phyloP scores from a whole-genome alignment of 53 echinoderm and acorn worm genomes.

The Holothuria leucospilota region DNA sequence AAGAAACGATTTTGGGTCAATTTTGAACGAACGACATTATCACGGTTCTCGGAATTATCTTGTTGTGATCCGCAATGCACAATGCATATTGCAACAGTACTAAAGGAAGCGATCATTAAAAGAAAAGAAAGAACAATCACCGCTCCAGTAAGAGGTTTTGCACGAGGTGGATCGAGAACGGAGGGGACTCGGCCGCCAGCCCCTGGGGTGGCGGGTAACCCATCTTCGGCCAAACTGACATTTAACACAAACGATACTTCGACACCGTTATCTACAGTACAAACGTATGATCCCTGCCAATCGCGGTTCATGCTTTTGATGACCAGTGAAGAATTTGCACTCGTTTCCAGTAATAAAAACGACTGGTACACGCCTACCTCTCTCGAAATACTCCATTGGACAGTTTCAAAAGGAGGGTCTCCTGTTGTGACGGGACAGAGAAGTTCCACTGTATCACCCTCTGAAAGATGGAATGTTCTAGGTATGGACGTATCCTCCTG shows the following conservation, averaged over 20 bases:
- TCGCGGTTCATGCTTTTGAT: neutral
- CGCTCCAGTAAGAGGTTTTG: no score
- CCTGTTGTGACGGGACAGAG: neutral
- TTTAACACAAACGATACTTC: neutral
- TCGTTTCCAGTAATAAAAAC: neutral
- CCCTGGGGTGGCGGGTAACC: no score
- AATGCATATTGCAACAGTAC: no score
- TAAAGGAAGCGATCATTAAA: no score
- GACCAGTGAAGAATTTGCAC: neutral
- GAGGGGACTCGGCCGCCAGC: no score
- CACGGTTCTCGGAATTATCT: no score
- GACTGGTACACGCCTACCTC: neutral
- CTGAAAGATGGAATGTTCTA: neutral
- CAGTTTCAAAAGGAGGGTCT: neutral
- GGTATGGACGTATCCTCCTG: no score
- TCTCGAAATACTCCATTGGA: neutral
- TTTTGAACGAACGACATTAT: no score
- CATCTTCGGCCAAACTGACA: neutral
- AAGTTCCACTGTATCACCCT: neutral
- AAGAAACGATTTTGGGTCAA: no score
- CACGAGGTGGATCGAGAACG: no score
- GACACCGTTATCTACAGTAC: neutral
- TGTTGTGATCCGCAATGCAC: no score
- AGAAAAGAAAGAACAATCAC: no score
- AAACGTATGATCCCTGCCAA: conserved; percentile 1